Conservation (phyloP, 2,888 invertebrate genomes). For the Drosophila affinis region DNA sequence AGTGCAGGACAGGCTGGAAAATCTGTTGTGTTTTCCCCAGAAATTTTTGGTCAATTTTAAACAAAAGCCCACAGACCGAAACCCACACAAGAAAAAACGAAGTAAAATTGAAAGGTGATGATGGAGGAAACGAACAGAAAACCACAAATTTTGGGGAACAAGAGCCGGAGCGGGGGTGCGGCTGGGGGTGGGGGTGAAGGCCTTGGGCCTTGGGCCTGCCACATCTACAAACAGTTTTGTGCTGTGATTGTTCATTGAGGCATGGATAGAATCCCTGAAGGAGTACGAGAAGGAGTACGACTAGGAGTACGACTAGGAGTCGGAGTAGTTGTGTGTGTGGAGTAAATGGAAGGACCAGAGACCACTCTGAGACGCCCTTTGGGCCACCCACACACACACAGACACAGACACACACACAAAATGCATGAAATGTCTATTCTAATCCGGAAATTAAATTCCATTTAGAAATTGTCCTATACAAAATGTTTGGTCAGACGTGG, state of each 20-base stretch:
- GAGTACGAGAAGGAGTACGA: constrained; percentile 1
- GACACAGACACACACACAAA: constrained; percentile 18
- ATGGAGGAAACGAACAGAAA: constrained; percentile 21
- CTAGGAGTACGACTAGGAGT: too few relatives aligned
- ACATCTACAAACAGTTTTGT: constrained; percentile 22
- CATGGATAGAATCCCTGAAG: constrained; percentile 40
- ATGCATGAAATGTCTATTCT: constrained; percentile 79
- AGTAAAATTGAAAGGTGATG: constrained; percentile 9
- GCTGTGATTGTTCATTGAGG: constrained; percentile 68
- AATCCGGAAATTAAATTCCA: constrained; percentile 81
- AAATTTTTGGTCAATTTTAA: constrained; percentile 60
- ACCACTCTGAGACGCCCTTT: constrained; percentile 20
- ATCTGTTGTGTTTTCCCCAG: constrained; percentile 39
- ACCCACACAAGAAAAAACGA: constrained; percentile 20
- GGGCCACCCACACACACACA: constrained; percentile 7
- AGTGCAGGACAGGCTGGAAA: constrained; percentile 10
- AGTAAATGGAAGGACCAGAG: constrained; percentile 6
- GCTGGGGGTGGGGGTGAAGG: too few relatives aligned
- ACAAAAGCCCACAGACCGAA: constrained; percentile 52
- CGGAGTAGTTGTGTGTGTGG: neutral
- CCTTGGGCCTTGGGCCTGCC: neutral
- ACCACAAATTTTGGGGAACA: constrained; percentile 44
- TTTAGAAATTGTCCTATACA: constrained; percentile 75
- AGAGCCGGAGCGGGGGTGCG: too few relatives aligned
- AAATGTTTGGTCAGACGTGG: constrained; percentile 49